Evolutionary conservation across 2,888 invertebrate genomes (phyloP), one percentile per base, ranked within the genome.

Genomic region (Ectemnius continuus): DNA sequence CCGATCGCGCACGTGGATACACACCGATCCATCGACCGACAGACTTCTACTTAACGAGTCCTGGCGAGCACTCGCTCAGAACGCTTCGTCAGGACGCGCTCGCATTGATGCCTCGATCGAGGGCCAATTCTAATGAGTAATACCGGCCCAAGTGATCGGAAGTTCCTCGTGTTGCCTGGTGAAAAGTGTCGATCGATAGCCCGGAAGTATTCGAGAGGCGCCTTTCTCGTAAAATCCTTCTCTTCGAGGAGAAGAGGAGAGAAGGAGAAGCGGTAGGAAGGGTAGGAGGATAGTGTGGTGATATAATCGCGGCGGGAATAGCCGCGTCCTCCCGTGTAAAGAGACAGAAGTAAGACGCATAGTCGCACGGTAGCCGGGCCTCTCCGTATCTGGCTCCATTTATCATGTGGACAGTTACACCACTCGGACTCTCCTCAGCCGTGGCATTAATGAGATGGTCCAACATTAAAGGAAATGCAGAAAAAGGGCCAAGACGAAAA

Each of bases 381-480:
- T 36, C 83, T 79, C 73, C 78, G 79, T 88, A 88, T 88, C 88
- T 87, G 73, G 65, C 76, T 72, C 80, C 88, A 88, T 88, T 87
- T 86, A 88, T 88, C 88, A 88, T 83, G 85, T 78, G 71, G 87
- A 87, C 88, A 87, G 87, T 80, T 86, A 87, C 87, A 87, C 82
- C 77, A 62, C 80, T 72, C 14, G 59, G 64, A 73, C 70, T 70
- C 67, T 71, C 61, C 65, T 68, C 66, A 58, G 59, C 70, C 69
- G 47, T 61, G 61, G 66, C 63, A 74, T 78, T 78, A 78, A 78
- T 73, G 75, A 78, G 69, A 65, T 47, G 72, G 59, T 6, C 56
- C 23, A 58, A 52, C 70, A 73, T 78, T 75, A 73, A 73, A 64
- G 73, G 70, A 75, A 75, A 67, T 18, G 61, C 26, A 26, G 46